These are phyloP conservation scores for Thamnophis elegans DNA, from an alignment of 2,797 vertebrate species.

Conservation along the genomic window DNA sequence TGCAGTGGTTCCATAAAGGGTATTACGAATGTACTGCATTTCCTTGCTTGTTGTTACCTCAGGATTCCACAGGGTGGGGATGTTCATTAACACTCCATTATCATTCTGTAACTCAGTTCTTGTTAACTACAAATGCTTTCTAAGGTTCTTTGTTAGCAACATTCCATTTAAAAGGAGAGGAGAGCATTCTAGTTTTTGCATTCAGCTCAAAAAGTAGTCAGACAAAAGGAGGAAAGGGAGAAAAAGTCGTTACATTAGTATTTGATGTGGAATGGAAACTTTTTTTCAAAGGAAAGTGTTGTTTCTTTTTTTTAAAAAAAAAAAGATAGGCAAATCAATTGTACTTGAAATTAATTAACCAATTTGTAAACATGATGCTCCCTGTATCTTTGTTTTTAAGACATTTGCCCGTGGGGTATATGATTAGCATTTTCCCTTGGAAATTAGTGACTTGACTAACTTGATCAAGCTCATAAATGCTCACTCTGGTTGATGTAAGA, in stretches of 20 bases:
- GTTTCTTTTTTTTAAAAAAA: neutral
- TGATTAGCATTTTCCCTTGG: constrained; percentile 34
- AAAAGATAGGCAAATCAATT: neutral
- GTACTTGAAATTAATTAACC: constrained; percentile 32
- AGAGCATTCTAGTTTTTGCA: neutral
- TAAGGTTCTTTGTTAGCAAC: constrained; percentile 33
- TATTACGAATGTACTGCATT: neutral
- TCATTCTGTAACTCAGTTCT: neutral
- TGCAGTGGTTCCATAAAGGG: neutral
- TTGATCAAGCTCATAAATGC: constrained; percentile 9
- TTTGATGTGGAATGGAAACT: neutral
- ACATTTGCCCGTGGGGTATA: constrained; percentile 31
- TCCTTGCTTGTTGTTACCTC: constrained; percentile 16
- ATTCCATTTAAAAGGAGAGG: neutral
- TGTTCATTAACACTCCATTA: constrained; percentile 59
- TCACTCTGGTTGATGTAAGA: constrained; percentile 6
- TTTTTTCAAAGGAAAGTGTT: neutral
- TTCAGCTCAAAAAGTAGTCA: neutral
- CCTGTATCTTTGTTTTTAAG: constrained; percentile 32
- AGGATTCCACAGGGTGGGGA: constrained; percentile 60
- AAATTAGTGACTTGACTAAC: constrained; percentile 5
- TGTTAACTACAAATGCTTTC: neutral
- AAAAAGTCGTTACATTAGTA: neutral
- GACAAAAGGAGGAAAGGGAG: neutral
- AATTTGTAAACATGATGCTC: constrained; percentile 30